These are phyloP conservation scores for Antidorcas marsupialis DNA, from an alignment of 2,113 vertebrate genomes.

Conservation along the genomic window DNA sequence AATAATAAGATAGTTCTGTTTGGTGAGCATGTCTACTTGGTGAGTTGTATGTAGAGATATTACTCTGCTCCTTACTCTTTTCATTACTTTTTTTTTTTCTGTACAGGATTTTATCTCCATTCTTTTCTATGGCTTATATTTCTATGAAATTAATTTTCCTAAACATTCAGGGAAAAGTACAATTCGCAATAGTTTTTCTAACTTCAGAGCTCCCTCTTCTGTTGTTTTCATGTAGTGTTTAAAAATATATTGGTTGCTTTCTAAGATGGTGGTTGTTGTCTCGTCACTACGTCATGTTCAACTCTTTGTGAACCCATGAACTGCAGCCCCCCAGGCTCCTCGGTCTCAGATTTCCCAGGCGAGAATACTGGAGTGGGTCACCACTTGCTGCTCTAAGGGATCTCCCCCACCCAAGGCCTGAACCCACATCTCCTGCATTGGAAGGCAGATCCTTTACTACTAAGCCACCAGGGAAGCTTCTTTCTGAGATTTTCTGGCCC, in stretches of 20 bases:
- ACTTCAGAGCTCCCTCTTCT: slow-evolving; percentile 28
- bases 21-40: neutral
- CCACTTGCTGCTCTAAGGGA: neutral
- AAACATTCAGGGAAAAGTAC: neutral
- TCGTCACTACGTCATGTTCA: rapidly evolving
- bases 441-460: neutral
- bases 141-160: neutral
- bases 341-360: neutral
- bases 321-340: neutral
- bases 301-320: neutral
- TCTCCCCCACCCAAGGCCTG: neutral
- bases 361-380: neutral
- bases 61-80: neutral
- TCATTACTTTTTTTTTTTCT: neutral
- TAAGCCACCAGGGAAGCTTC: neutral
- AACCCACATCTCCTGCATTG: neutral
- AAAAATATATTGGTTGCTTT: neutral
- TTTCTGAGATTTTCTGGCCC: neutral
- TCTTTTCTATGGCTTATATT: neutral
- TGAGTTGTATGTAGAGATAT: neutral
- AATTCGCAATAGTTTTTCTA: neutral
- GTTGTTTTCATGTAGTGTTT: neutral
- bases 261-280: neutral
- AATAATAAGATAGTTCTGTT: neutral
- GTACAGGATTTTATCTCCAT: neutral